These are phyloP conservation scores for Sebastes itinus DNA, from an alignment of 2,797 vertebrate species.

Conservation along the genomic window DNA sequence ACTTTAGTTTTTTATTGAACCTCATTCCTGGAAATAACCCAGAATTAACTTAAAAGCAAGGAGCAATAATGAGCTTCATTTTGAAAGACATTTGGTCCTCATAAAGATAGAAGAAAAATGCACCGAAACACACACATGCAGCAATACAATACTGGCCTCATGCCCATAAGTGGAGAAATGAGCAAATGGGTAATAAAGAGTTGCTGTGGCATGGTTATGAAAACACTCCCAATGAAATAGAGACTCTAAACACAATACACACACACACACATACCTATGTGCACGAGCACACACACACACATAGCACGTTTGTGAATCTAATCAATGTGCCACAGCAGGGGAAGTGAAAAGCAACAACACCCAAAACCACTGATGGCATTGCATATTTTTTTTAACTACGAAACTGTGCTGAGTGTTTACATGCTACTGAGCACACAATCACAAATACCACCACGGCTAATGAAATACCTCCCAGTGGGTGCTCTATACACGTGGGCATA, in stretches of 20 bases:
- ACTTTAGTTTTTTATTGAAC: background rate
- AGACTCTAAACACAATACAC: slow-evolving; percentile 12
- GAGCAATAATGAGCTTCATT: background rate
- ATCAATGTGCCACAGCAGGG: slow-evolving; percentile 34
- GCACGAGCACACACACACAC: background rate
- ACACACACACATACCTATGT: background rate
- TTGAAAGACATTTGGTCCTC: background rate
- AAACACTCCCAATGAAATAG: slow-evolving; percentile 44
- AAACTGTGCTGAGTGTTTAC: slow-evolving; percentile 46
- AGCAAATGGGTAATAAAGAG: slow-evolving; percentile 24
- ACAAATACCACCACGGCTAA: slow-evolving; percentile 41
- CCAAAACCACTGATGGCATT: slow-evolving; percentile 35
- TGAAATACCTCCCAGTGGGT: slow-evolving; percentile 56
- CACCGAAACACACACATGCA: slow-evolving; percentile 7
- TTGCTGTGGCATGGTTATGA: slow-evolving; percentile 40
- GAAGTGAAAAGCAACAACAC: slow-evolving; percentile 50
- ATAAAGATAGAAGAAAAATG: slow-evolving; percentile 7
- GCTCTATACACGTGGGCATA: background rate
- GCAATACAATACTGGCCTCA: slow-evolving; percentile 22
- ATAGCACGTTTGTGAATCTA: slow-evolving; percentile 10
- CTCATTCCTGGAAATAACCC: background rate
- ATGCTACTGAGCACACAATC: slow-evolving; percentile 42
- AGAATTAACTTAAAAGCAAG: background rate
- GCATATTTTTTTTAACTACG: slow-evolving; percentile 47
- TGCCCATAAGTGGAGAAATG: slow-evolving; percentile 30